Conservation (phyloP, 2,113 vertebrate species). For the Thamnophis sirtalis region DNA sequence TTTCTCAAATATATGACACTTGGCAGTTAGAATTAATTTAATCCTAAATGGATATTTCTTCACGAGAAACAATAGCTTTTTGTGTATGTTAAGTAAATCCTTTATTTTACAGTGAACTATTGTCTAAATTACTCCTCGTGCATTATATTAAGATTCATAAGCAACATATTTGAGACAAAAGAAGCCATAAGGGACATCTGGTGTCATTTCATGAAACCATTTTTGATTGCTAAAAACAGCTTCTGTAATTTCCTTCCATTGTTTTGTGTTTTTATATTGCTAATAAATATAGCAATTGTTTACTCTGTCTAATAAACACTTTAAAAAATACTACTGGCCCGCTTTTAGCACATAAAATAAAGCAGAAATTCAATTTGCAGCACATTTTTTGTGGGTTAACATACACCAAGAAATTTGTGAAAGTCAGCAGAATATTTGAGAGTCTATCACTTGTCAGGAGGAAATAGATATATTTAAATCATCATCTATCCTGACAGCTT, state of each 20-base stretch:
- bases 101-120: neutral
- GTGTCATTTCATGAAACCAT: neutral
- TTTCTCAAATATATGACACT: neutral
- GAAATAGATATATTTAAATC: constrained; percentile 36
- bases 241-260: neutral
- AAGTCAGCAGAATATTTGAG: constrained; percentile 7
- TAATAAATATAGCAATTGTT: neutral
- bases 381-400: neutral
- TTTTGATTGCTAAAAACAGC: neutral
- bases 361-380: neutral
- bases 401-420: neutral
- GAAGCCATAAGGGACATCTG: neutral
- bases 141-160: neutral
- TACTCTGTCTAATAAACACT: neutral
- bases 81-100: neutral
- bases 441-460: constrained; percentile 30
- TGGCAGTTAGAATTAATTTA: neutral
- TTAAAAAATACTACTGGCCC: neutral
- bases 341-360: constrained; percentile 1
- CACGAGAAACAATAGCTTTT: neutral
- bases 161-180: neutral
- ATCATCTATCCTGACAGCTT: constrained; percentile 30
- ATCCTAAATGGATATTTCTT: neutral
- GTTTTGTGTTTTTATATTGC: neutral
- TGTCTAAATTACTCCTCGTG: neutral